A percentile compares a stretch with the other conserved stretches of the same genome.
Evolutionary conservation across 2,797 vertebrate genomes (phyloP).

Genomic region (Capromys pilorides): DNA sequence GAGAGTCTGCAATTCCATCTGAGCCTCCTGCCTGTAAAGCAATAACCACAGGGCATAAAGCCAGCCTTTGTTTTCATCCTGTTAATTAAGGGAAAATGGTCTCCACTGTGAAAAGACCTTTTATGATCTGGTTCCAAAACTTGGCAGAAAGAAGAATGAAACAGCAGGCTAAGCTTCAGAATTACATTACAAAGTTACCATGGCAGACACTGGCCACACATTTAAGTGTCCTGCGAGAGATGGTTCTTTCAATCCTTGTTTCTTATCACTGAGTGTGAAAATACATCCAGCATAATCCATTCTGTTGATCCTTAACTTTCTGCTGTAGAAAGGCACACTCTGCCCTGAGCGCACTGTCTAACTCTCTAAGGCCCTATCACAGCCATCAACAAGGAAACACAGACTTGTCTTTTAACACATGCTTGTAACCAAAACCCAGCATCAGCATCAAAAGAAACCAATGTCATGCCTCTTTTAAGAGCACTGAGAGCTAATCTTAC

Average conservation of each 20-base stretch:
- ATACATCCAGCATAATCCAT: neutral
- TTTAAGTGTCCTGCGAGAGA: neutral
- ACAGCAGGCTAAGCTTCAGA: neutral
- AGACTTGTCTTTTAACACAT: neutral
- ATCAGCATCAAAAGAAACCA: neutral
- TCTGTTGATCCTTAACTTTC: neutral
- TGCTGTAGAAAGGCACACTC: neutral
- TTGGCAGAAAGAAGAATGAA: neutral
- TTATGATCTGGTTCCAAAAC: slow-evolving; percentile 48
- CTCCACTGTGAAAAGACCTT: slow-evolving; percentile 65
- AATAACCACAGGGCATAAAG: slow-evolving; percentile 50
- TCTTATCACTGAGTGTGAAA: neutral
- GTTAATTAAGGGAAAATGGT: slow-evolving; percentile 61
- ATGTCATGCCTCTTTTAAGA: neutral
- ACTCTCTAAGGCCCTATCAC: neutral
- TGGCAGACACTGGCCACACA: neutral
- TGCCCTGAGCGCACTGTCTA: neutral
- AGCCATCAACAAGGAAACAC: neutral
- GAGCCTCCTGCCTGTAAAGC: slow-evolving; percentile 48
- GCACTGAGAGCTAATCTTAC: neutral
- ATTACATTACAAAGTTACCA: neutral
- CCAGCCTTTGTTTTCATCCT: slow-evolving; percentile 69
- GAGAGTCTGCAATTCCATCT: slow-evolving; percentile 26
- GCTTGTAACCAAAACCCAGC: neutral
- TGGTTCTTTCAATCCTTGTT: neutral